Percentiles rank a stretch among this genome's conserved stretches.
phyloP scores from a whole-genome alignment of 2,888 invertebrate genomes.

The Eupithecia exiguata region DNA sequence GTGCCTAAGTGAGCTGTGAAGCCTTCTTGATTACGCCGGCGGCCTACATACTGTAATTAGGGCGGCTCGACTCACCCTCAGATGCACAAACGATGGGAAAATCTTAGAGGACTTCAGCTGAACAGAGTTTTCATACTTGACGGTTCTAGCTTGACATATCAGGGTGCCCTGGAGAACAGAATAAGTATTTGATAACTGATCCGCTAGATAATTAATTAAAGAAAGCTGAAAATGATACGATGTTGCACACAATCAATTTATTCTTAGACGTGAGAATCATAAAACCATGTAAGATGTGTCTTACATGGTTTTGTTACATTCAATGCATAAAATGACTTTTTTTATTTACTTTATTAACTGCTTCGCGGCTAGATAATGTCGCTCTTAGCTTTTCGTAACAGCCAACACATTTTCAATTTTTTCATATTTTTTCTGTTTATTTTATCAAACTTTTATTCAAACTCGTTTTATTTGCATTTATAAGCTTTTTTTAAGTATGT shows the following conservation, averaged over 20 bases:
- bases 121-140: conserved; percentile 1
- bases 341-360: too few relatives aligned
- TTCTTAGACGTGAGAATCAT: too few relatives aligned
- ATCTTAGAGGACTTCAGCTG: conserved; percentile 9
- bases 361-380: too few relatives aligned
- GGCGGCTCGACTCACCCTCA: conserved; percentile 21
- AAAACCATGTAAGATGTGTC: too few relatives aligned
- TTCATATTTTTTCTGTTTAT: too few relatives aligned
- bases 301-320: too few relatives aligned
- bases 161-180: neutral
- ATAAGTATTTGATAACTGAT: neutral
- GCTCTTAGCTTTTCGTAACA: too few relatives aligned
- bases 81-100: conserved; percentile 18
- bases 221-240: too few relatives aligned
- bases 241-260: too few relatives aligned
- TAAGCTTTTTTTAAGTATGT: neutral
- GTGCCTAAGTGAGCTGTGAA: conserved; percentile 16
- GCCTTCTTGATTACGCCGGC: conserved; percentile 21
- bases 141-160: neutral
- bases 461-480: neutral
- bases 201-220: too few relatives aligned
- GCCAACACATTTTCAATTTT: too few relatives aligned
- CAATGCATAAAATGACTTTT: too few relatives aligned
- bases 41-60: conserved; percentile 23
- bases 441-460: neutral